Conservation (phyloP, 2,888 invertebrate species). For the Yponomeuta evonymella region DNA sequence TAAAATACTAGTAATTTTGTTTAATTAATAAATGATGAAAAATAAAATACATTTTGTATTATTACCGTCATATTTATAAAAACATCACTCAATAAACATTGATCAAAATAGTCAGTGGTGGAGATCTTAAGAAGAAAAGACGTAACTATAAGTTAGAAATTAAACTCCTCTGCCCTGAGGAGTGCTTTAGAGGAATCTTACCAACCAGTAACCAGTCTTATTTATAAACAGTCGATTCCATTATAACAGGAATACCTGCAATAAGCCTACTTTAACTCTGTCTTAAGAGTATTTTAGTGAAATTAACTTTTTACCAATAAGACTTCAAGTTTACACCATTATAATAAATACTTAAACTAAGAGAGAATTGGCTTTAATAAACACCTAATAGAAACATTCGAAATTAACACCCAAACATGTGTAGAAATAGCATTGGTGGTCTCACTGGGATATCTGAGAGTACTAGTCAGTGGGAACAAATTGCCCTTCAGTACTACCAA, state of each 20-base stretch:
- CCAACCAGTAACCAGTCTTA: too few relatives aligned
- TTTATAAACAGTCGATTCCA: too few relatives aligned
- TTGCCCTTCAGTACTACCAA: conserved; percentile 56
- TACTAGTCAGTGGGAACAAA: conserved; percentile 55
- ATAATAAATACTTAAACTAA: conserved; percentile 24
- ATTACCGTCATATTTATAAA: not conserved
- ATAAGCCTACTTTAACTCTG: too few relatives aligned
- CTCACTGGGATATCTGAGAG: conserved; percentile 60
- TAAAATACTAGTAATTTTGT: conserved; percentile 64
- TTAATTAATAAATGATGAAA: conserved; percentile 51
- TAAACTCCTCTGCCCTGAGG: too few relatives aligned
- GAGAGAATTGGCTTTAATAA: conserved; percentile 53
- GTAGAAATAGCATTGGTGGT: conserved; percentile 62
- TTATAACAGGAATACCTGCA: too few relatives aligned
- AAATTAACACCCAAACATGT: conserved; percentile 65
- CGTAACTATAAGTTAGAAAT: too few relatives aligned
- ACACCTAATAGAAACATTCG: conserved; percentile 59
- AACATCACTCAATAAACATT: too few relatives aligned
- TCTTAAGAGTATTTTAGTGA: too few relatives aligned
- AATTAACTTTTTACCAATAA: not conserved
- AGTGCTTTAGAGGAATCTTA: too few relatives aligned
- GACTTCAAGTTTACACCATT: not conserved
- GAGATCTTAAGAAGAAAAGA: too few relatives aligned
- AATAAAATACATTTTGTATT: conserved; percentile 30
- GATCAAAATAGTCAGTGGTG: too few relatives aligned